These are phyloP conservation scores for Centrocercus urophasianus DNA, from an alignment of 2,113 vertebrate genomes.

Conservation along the genomic window DNA sequence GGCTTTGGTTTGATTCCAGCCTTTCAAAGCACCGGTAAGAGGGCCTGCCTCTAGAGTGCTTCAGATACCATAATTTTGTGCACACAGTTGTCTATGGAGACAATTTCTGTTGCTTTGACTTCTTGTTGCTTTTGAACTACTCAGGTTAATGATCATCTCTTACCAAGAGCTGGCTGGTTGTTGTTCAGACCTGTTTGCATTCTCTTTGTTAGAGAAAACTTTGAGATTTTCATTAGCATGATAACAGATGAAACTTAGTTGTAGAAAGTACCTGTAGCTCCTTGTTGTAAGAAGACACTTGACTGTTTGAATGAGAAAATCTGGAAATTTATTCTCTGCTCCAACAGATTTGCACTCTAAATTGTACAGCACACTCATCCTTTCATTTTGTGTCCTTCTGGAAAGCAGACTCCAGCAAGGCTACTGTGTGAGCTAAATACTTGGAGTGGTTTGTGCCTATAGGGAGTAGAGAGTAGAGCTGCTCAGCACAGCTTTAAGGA, in stretches of 20 bases:
- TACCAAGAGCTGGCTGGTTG: neutral
- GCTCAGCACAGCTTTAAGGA: neutral
- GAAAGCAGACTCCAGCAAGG: neutral
- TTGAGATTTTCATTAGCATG: neutral
- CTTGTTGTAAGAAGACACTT: neutral
- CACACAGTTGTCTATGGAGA: neutral
- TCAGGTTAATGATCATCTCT: neutral
- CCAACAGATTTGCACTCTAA: neutral
- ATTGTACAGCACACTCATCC: neutral
- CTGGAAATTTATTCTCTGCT: neutral
- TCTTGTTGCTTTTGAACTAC: neutral
- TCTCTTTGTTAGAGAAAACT: neutral
- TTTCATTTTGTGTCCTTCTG: neutral
- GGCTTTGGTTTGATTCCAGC: conserved; percentile 24
- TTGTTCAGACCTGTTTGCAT: neutral
- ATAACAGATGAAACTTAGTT: neutral
- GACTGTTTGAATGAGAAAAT: neutral
- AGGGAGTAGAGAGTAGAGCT: neutral
- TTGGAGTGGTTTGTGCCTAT: neutral
- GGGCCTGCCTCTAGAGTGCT: neutral
- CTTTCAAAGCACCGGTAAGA: conserved; percentile 39
- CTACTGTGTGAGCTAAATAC: neutral
- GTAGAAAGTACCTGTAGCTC: neutral
- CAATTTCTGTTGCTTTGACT: neutral
- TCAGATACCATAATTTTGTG: neutral